Conservation (phyloP, 1,140 invertebrate genomes). For the Paraescarpia echinospica region DNA sequence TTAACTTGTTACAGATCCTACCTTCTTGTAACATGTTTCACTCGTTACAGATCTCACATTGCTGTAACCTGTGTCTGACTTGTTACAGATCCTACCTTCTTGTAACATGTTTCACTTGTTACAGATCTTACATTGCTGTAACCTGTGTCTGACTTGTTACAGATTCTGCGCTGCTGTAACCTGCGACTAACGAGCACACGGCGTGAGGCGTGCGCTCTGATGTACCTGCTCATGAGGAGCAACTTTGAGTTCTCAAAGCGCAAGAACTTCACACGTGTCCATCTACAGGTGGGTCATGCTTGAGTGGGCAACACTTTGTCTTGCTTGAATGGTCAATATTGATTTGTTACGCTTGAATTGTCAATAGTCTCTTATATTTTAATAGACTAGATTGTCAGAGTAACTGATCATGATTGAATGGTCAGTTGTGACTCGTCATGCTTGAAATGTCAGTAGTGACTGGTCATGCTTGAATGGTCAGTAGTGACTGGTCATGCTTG, state of each 20-base stretch:
- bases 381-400: too few species aligned
- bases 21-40: slow-evolving; percentile 52
- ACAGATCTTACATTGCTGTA: neutral
- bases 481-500: too few species aligned
- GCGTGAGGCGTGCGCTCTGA: slow-evolving; percentile 84
- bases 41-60: neutral
- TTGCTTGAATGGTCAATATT: too few species aligned
- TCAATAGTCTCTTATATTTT: too few species aligned
- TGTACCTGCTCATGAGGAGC: slow-evolving; percentile 88
- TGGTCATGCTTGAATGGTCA: too few species aligned
- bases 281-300: slow-evolving; percentile 48
- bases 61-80: neutral
- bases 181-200: slow-evolving; percentile 59
- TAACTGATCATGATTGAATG: too few species aligned
- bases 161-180: slow-evolving; percentile 55
- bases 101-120: slow-evolving; percentile 50
- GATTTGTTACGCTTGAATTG: too few species aligned
- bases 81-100: slow-evolving; percentile 45
- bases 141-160: neutral
- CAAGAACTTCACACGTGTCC: slow-evolving; percentile 80
- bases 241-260: slow-evolving; percentile 87
- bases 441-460: too few species aligned
- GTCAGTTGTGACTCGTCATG: too few species aligned
- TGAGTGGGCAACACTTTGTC: too few species aligned
- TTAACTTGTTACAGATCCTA: slow-evolving; percentile 38